Conservation (phyloP, 2,797 vertebrate genomes). For the Coluber constrictor region DNA sequence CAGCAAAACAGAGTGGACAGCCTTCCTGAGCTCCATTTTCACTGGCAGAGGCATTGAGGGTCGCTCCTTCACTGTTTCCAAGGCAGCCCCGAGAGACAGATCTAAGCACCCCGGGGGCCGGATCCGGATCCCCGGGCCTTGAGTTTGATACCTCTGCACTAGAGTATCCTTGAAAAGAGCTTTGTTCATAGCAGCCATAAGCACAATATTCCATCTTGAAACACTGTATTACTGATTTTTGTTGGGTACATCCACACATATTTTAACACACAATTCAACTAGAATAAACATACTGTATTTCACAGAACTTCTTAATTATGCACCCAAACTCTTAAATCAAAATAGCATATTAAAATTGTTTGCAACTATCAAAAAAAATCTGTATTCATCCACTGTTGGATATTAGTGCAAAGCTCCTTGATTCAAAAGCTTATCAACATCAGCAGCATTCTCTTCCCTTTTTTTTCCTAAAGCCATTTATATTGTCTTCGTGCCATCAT, state of each 20-base stretch:
- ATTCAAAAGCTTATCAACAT: conserved; percentile 58
- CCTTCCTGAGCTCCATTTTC: no score
- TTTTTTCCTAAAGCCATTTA: conserved; percentile 29
- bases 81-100: no score
- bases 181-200: not conserved
- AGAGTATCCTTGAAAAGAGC: not conserved
- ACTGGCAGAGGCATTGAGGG: no score
- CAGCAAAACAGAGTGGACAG: no score
- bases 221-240: not conserved
- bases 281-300: conserved; percentile 22
- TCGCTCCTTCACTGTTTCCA: no score
- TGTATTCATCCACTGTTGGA: conserved; percentile 59
- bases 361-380: conserved; percentile 39
- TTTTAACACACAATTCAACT: conserved; percentile 7
- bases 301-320: conserved; percentile 18
- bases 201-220: not conserved
- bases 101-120: no score
- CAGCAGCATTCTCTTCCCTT: conserved; percentile 49
- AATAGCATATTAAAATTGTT: conserved; percentile 41
- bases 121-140: no score
- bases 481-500: conserved; percentile 32
- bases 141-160: not conserved
- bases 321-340: conserved; percentile 38
- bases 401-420: conserved; percentile 59
- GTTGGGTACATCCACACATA: not conserved